Conservation (phyloP, 2,797 vertebrate genomes). For the Acanthurus lineatus region DNA sequence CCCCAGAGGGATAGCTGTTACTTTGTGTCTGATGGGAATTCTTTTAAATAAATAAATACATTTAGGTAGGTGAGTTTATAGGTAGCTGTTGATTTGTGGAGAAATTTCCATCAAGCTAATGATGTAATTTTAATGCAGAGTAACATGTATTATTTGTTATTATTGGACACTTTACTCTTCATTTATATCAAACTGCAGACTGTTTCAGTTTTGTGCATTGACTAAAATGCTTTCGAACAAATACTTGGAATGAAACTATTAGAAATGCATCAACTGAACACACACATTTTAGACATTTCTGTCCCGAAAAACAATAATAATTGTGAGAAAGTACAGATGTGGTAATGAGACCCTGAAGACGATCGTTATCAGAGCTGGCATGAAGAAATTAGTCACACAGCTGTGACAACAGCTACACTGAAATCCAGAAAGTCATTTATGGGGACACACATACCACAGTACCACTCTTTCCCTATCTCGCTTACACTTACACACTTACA, state of each 20-base stretch:
- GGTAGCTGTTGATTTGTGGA: too few relatives aligned
- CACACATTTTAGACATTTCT: not conserved
- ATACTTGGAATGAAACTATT: not conserved
- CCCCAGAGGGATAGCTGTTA: too few relatives aligned
- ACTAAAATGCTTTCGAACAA: not conserved
- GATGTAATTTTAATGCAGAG: too few relatives aligned
- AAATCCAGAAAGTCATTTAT: slow-evolving; percentile 56
- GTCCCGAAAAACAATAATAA: too few relatives aligned
- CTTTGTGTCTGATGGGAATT: too few relatives aligned
- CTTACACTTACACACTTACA: slow-evolving; percentile 42
- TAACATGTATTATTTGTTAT: not conserved
- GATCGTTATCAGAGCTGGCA: slow-evolving; percentile 43
- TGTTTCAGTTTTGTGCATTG: not conserved
- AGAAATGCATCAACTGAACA: not conserved
- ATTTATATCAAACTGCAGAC: not conserved
- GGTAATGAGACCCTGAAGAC: slow-evolving; percentile 28
- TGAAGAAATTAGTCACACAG: slow-evolving; percentile 64
- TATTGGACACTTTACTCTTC: not conserved
- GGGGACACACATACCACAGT: slow-evolving; percentile 39
- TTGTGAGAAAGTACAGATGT: not conserved
- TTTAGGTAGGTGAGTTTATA: too few relatives aligned
- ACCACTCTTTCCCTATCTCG: not conserved
- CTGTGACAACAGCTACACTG: slow-evolving; percentile 46
- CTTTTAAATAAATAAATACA: too few relatives aligned
- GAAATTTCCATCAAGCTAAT: too few relatives aligned